phyloP scores from a whole-genome alignment of 2,888 invertebrate genomes.

The Rutpela maculata region DNA sequence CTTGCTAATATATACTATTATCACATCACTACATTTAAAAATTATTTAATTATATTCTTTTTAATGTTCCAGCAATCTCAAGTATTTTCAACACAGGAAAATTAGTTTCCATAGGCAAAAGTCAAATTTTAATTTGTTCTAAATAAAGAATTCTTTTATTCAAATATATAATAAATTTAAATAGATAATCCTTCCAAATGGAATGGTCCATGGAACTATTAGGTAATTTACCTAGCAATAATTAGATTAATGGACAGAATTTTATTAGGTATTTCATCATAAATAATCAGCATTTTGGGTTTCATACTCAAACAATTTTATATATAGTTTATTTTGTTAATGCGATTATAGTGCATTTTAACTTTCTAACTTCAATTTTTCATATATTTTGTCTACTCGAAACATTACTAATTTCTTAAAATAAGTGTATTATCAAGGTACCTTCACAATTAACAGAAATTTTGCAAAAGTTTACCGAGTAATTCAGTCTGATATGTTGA shows the following conservation, averaged over 20 bases:
- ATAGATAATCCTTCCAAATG: no score
- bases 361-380: neutral
- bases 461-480: neutral
- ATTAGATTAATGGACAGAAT: constrained; percentile 1
- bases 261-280: neutral
- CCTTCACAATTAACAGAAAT: neutral
- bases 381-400: neutral
- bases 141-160: no score
- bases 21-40: no score
- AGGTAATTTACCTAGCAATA: neutral
- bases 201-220: no score
- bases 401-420: neutral
- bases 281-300: neutral
- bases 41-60: no score
- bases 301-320: neutral
- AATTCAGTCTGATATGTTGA: neutral
- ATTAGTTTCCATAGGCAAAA: no score
- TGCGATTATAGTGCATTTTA: neutral
- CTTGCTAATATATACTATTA: no score
- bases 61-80: no score
- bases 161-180: no score
- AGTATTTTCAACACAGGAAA: no score
- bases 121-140: no score
- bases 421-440: neutral
- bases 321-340: neutral